Base-by-base conservation (phyloP, 1,140 invertebrate genomes). In the Drosophila navojoa region DNA sequence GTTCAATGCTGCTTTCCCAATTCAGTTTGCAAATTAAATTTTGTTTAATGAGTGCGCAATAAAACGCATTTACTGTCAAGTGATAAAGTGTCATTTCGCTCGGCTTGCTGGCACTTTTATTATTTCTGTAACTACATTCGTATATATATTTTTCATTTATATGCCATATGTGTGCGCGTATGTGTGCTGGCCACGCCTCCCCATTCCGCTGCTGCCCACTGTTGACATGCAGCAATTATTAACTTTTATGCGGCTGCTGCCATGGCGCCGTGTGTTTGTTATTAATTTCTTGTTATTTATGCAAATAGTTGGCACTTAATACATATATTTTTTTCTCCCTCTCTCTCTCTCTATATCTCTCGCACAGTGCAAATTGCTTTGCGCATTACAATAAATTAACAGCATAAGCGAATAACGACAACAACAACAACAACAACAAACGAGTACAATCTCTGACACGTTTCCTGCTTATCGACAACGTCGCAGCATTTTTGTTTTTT, bases 261-360 rank as follows among this genome's bases (percentile, higher is more conserved):
- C 86, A 90, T 86, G 80, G 68, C 77, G 69, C 85, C 85, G 85
- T 72, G 77, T 90, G 79, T 90, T 90, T 90, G 79, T 90, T 90
- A 90, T 90, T 90, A 90, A 90, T 90, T 90, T 90, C 81, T 82
- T 90, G 87, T 90, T 90, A 90, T 90, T 90, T 90, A 90, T 86
- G 79, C 82, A 87, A 86, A 90, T 90, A 90, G 89, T 90, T 90
- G 77, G 79, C 87, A 90, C 87, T 90, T 90, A 90, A 90, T 90
- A 82, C 77, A 81, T 75, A 81, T 32, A 32, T 9, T 32, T 7
- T 9, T 32, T 32, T 38, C 53, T 55, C 66, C 61, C 62, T 71
- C 57, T 40, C 47, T 15, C 7, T 42, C 53, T 55, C 68, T 64
- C n/a, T n/a, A n/a, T n/a, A n/a, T 68, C 57, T 40, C 47, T 44